A percentile compares a stretch with the other conserved stretches of the same genome.
Evolutionary conservation across 2,888 invertebrate species (phyloP).

Genomic region (Lypha dubia): DNA sequence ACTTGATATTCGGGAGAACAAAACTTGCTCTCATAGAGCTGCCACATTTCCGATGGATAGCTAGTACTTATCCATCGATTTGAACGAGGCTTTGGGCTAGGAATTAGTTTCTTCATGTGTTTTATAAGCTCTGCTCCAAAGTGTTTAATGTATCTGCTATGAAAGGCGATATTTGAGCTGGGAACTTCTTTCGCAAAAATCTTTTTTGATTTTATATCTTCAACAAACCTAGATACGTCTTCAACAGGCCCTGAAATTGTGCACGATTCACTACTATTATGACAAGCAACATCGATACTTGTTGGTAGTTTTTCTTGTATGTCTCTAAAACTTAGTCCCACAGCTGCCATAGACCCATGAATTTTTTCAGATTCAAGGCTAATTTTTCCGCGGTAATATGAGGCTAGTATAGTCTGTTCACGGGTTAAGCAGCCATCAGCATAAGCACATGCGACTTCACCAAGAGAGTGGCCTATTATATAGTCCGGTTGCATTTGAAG

Average conservation of each 20-base stretch:
- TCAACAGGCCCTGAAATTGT: conserved; percentile 95
- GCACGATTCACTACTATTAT: conserved; percentile 92
- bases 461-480: conserved; percentile 95
- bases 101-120: conserved; percentile 87
- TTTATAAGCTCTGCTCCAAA: conserved; percentile 87
- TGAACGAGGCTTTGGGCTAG: conserved; percentile 87
- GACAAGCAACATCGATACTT: conserved; percentile 93
- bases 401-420: conserved; percentile 92
- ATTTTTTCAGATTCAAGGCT: conserved; percentile 89
- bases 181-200: conserved; percentile 93
- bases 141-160: conserved; percentile 91
- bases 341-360: conserved; percentile 94
- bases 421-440: conserved; percentile 95
- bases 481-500: conserved; percentile 88
- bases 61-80: conserved; percentile 94
- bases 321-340: conserved; percentile 87
- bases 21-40: conserved; percentile 85
- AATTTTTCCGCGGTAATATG: conserved; percentile 92
- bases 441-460: conserved; percentile 97
- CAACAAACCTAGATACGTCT: conserved; percentile 87
- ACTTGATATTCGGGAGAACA: conserved; percentile 94
- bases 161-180: conserved; percentile 94
- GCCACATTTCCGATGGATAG: conserved; percentile 89
- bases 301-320: conserved; percentile 87
- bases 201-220: conserved; percentile 87